These are phyloP conservation scores for Aphidius gifuensis DNA, from an alignment of 1,140 invertebrate species.

Conservation along the genomic window DNA sequence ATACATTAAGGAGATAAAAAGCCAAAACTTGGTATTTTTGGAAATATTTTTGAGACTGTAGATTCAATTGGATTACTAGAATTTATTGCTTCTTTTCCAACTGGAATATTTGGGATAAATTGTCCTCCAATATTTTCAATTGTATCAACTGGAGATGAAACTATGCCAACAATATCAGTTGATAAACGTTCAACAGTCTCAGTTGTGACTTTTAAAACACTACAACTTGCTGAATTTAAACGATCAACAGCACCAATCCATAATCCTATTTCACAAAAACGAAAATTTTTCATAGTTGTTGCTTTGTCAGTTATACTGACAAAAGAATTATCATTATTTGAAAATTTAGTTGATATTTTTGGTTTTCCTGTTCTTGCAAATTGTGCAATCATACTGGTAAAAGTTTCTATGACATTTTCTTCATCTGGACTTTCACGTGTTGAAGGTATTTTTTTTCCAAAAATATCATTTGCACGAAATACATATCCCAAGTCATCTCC, in stretches of 20 bases:
- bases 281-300: conserved; percentile 54
- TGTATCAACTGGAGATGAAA: neutral
- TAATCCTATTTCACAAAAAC: conserved; percentile 61
- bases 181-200: conserved; percentile 5
- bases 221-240: conserved; percentile 54
- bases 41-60: no score
- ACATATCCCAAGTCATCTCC: conserved; percentile 69
- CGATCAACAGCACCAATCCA: conserved; percentile 58
- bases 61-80: no score
- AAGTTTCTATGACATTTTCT: conserved; percentile 60
- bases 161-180: conserved; percentile 2
- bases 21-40: no score
- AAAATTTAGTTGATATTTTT: conserved; percentile 36
- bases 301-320: conserved; percentile 56
- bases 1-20: no score
- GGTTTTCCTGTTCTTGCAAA: conserved; percentile 59
- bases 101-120: neutral
- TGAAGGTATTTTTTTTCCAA: conserved; percentile 55
- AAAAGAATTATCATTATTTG: conserved; percentile 53
- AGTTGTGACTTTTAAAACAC: neutral
- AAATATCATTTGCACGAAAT: conserved; percentile 62
- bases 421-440: conserved; percentile 55
- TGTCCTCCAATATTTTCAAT: conserved; percentile 4
- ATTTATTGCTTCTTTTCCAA: no score
- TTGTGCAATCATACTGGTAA: conserved; percentile 63